Base-by-base conservation (phyloP, 2,113 vertebrate genomes). In the Rhinoptilus africanus region DNA sequence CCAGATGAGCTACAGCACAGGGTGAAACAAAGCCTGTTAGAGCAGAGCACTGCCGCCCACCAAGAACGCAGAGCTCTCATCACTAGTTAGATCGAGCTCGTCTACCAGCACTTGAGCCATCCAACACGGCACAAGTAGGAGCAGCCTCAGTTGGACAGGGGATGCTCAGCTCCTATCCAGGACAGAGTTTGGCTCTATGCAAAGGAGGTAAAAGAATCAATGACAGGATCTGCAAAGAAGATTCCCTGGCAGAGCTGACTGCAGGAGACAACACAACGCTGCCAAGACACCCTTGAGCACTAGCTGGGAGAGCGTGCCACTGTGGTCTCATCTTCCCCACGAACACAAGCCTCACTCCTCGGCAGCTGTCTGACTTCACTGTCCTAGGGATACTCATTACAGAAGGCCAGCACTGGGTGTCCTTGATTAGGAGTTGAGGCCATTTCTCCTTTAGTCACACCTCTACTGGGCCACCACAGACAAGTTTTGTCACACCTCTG, bases 1-100 rank as follows among this genome's bases (percentile, higher is more conserved):
- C 97, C 91, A 99, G 92, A 51, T 99, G 98, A 96, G 98, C 98
- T 99, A 24, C 0, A 84, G 66, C 27, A 67, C 62, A 96, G 60
- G 84, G 24, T 41, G 23, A 51, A 90, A 67, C 14, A 66, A 43
- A n/a, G 41, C 24, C 11, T 47, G n/a, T 89, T 77, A 94, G 63
- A 92, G 76, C 28, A 48, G 54, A 92, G 68, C 67, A 34, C 22
- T n/a, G 53, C 45, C 68, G 64, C 48, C 50, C 62, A 30, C 9
- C 22, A 45, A 12, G 53, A 56, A 28, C 63, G 53, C 27, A 35
- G 4, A 32, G 66, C 27, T 56, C 43, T 66, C 63, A 30, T 19
- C 10, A 5, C 71, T 22, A 21, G 4, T 53, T 20, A 30, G 17
- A 54, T 41, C 19, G 20, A 45, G 60, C 12, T 78, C 24, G 1